phyloP scores from a whole-genome alignment of 2,113 vertebrate species.

The Poeciliopsis retropinna region DNA sequence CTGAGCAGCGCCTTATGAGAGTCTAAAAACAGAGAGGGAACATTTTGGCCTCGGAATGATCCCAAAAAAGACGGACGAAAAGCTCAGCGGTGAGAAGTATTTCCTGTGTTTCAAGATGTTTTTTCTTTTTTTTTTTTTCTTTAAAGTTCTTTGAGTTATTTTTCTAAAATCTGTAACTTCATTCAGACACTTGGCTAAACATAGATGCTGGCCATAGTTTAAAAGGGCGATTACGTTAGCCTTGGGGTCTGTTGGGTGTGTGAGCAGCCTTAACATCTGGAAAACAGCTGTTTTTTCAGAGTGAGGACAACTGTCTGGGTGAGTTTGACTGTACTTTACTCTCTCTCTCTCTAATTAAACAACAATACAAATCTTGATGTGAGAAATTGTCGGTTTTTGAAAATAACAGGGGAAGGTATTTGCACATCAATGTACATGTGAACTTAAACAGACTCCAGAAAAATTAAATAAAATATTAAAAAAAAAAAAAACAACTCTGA shows the following conservation, averaged over 20 bases:
- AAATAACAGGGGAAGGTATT: background rate
- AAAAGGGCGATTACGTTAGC: conserved; percentile 47
- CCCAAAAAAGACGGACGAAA: conserved; percentile 57
- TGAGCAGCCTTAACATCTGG: conserved; percentile 71
- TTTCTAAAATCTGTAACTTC: background rate
- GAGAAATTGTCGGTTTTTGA: conserved; percentile 2
- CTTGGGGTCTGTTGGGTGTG: conserved; percentile 48
- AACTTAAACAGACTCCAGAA: background rate
- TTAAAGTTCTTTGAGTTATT: conserved; percentile 5
- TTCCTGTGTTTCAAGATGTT: conserved; percentile 31
- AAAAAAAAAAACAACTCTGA: background rate
- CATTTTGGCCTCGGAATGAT: conserved; percentile 53
- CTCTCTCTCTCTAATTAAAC: conserved; percentile 21
- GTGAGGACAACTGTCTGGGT: conserved; percentile 25
- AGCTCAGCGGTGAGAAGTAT: conserved; percentile 41
- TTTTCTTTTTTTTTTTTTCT: background rate
- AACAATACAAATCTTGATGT: conserved; percentile 10
- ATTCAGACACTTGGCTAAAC: conserved; percentile 45
- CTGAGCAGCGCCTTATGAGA: conserved; percentile 9
- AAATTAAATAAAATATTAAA: too few species aligned
- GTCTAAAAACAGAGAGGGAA: conserved; percentile 58
- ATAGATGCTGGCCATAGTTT: conserved; percentile 50
- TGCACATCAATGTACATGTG: background rate
- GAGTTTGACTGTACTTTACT: background rate
- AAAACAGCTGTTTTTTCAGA: conserved; percentile 59